Conservation (phyloP, 2,113 vertebrate species). For the Anguilla rostrata region DNA sequence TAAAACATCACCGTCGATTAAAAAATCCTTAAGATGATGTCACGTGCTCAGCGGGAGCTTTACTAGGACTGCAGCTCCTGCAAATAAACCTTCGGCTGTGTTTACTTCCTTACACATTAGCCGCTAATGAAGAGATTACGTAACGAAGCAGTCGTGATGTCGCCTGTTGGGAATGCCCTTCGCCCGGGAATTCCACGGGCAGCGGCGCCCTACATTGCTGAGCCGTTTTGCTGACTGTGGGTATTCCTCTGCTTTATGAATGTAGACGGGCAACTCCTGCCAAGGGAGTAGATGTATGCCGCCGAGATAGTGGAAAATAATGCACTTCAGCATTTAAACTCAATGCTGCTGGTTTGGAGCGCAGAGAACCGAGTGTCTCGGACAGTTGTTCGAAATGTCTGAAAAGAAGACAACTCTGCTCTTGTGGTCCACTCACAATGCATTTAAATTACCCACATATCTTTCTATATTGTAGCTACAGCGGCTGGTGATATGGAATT, state of each 20-base stretch:
- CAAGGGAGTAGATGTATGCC: background rate
- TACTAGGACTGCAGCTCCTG: no score
- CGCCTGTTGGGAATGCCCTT: no score
- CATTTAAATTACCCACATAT: background rate
- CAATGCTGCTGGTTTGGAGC: no score
- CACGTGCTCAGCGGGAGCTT: background rate
- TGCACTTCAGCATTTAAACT: background rate
- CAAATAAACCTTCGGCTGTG: background rate
- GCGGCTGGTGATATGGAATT: background rate
- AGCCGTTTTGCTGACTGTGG: background rate
- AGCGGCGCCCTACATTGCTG: background rate
- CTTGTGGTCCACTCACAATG: background rate
- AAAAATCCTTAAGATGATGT: background rate
- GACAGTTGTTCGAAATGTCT: no score
- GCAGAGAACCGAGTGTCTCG: background rate
- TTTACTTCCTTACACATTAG: background rate
- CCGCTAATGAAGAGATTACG: background rate
- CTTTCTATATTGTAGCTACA: background rate
- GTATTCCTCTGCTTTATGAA: background rate
- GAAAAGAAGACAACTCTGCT: background rate
- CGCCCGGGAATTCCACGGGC: background rate
- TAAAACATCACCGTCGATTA: background rate
- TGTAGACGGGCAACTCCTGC: background rate
- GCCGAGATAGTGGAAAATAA: background rate
- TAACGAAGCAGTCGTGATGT: background rate